Evolutionary conservation across 2,888 invertebrate species (phyloP).

Genomic region (Melipona bicolor): DNA sequence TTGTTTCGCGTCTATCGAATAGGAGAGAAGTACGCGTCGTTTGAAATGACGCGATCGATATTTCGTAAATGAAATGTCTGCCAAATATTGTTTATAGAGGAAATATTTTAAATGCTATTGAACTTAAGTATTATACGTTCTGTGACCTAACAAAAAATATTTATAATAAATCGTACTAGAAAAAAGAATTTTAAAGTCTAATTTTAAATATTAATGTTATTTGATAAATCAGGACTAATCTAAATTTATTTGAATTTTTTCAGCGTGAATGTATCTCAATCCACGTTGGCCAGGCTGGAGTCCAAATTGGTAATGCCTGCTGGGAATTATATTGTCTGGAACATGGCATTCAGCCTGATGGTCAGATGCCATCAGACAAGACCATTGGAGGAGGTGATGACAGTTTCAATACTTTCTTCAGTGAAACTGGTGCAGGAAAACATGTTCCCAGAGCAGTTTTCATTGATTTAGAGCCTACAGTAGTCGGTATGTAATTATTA

Average conservation of each 20-base stretch:
- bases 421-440: constrained; percentile 97
- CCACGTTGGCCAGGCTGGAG: constrained; percentile 93
- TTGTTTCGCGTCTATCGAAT: constrained; percentile 33
- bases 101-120: neutral
- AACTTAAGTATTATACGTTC: neutral
- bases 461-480: constrained; percentile 98
- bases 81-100: neutral
- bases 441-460: constrained; percentile 98
- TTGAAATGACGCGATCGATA: constrained; percentile 38
- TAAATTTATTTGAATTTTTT: constrained; percentile 85
- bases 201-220: neutral
- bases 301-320: constrained; percentile 95
- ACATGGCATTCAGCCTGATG: constrained; percentile 96
- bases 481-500: constrained; percentile 87
- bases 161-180: neutral
- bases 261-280: constrained; percentile 92
- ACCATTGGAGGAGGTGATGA: constrained; percentile 96
- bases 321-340: constrained; percentile 95
- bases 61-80: neutral
- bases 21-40: constrained; percentile 36
- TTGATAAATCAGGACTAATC: constrained; percentile 85
- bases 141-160: neutral
- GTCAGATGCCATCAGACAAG: constrained; percentile 97
- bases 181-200: too few relatives aligned
- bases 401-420: constrained; percentile 97